Percentiles rank a stretch among this genome's conserved stretches.
These are phyloP conservation scores for Trilocha varians DNA, from an alignment of 2,888 invertebrate genomes.

Conservation along the genomic window DNA sequence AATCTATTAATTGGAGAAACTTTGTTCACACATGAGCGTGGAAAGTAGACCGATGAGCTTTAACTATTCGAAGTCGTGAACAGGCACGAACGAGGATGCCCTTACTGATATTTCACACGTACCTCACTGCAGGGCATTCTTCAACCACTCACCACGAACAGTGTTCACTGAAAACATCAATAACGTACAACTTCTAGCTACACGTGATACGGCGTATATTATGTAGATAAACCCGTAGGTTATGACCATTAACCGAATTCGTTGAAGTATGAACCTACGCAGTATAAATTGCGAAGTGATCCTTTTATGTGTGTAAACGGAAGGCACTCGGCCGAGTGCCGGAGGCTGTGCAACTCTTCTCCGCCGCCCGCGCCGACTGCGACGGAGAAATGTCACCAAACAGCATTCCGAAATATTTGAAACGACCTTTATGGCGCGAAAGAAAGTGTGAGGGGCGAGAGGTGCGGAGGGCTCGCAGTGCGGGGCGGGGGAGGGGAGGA, in stretches of 20 bases:
- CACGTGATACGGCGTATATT: too few relatives aligned
- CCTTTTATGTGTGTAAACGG: background rate
- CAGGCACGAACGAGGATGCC: constrained; percentile 15
- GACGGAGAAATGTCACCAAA: constrained; percentile 71
- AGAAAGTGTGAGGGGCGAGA: constrained; percentile 61
- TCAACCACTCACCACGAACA: too few relatives aligned
- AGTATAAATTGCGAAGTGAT: background rate
- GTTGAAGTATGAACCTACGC: background rate
- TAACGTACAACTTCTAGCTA: too few relatives aligned
- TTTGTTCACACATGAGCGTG: constrained; percentile 71
- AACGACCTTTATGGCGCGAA: constrained; percentile 74
- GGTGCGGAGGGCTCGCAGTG: too few relatives aligned
- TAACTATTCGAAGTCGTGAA: constrained; percentile 27
- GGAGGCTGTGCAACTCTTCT: constrained; percentile 53
- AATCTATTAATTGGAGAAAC: constrained; percentile 74
- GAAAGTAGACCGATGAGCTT: constrained; percentile 61
- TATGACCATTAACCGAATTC: too few relatives aligned
- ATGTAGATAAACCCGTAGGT: too few relatives aligned
- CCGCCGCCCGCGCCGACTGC: constrained; percentile 50
- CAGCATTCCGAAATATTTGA: constrained; percentile 73
- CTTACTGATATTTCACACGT: constrained; percentile 3
- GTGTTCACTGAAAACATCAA: too few relatives aligned
- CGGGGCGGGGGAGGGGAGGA: too few relatives aligned
- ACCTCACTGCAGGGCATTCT: too few relatives aligned
- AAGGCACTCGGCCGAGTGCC: constrained; percentile 40